Base-by-base conservation (phyloP, 1,140 invertebrate genomes). In the Eupristina koningsbergeri region DNA sequence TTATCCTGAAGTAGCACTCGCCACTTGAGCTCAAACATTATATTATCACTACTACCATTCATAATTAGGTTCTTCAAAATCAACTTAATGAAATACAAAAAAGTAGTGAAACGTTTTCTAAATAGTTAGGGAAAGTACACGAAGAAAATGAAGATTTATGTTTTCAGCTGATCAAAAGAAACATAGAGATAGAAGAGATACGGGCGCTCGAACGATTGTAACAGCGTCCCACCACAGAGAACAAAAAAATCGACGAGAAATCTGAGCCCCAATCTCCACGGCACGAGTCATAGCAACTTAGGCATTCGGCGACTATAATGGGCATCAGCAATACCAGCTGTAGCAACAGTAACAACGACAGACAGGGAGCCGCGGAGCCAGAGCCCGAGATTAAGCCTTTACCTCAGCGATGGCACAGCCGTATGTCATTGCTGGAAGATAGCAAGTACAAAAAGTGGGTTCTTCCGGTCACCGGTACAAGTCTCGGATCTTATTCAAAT, bases 101-200 rank as follows among this genome's bases (percentile, higher is more conserved):
- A 88, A 94, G 94, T 80, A 94, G 94, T 80, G 92, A 94, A 76
- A 91, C 93, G 84, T 92, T 97, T 78, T 92, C 94, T 26, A 94
- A 96, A 86, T 94, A 95, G 88, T 89, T 97, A 83, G 95, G 96
- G 86, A 95, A 95, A 87, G 94, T 94, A 63, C 94, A 94, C 87
- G 96, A 97, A 87, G 94, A 96, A 88, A 96, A 96, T 80, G 96
- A 97, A 83, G 96, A 97, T 89, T 92, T 97, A 85, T 94, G 94
- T 87, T 97, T 97, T 92, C 96, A 96, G 96, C 89, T 97, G 86
- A 96, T 96, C 89, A 96, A 97, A 89, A 95, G 95, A 87, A 96
- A 94, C 85, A 96, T 97, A 84, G 96, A 97, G 89, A 87, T 97
- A 85, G 96, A 97, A 91, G 96, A 96, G 11, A 96, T 96, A 3